phyloP scores from a whole-genome alignment of 2,888 invertebrate genomes.

The Apomyelois bistriatella region DNA sequence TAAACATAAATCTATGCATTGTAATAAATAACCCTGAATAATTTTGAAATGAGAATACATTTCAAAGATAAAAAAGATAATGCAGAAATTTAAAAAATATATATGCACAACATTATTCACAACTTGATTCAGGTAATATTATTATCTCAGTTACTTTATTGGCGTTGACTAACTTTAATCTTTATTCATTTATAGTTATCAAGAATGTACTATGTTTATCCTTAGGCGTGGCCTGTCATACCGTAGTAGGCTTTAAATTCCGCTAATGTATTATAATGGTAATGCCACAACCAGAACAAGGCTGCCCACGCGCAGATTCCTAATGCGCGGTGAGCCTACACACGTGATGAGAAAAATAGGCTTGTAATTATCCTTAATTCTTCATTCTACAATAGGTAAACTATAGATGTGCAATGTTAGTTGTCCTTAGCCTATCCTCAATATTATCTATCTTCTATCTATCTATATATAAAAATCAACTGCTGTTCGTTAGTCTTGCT shows the following conservation, averaged over 20 bases:
- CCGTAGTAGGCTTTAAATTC: not conserved
- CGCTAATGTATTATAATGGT: not conserved
- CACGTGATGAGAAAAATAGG: slow-evolving; percentile 1
- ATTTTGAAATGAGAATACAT: no score
- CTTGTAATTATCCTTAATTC: slow-evolving; percentile 2
- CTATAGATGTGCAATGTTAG: not conserved
- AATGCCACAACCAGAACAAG: not conserved
- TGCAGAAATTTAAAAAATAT: no score
- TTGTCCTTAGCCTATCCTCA: no score
- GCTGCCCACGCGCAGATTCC: slow-evolving; percentile 5
- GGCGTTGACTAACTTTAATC: not conserved
- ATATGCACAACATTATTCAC: no score
- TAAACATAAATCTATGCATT: no score
- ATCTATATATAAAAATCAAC: no score
- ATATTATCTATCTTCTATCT: no score
- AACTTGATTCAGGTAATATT: no score
- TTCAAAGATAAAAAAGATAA: no score
- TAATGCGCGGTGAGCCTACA: slow-evolving; percentile 1
- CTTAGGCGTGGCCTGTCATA: not conserved
- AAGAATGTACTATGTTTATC: not conserved
- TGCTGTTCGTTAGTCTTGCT: no score
- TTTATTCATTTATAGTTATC: no score
- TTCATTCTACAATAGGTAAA: not conserved
- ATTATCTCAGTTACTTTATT: not conserved
- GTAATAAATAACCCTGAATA: no score